Conservation (phyloP, 53 echinoderm and acorn worm species). For the Echinometra lucunter region DNA sequence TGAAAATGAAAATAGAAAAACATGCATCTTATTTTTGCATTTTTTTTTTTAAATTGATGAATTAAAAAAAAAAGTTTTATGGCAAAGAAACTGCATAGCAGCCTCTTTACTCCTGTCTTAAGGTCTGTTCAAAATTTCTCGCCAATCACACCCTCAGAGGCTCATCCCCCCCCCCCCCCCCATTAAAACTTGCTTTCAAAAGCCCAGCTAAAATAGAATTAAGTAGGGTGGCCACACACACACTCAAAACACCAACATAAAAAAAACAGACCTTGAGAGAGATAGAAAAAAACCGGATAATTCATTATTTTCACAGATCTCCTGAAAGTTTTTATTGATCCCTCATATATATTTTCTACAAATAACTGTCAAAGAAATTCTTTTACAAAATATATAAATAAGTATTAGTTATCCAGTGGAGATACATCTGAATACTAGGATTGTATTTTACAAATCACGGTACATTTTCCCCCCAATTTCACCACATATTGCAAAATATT, state of each 20-base stretch:
- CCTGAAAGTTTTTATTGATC: slow-evolving; percentile 38
- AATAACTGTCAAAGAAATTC: slow-evolving; percentile 42
- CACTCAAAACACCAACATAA: neutral
- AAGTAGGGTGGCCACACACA: too few relatives aligned
- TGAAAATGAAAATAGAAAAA: too few relatives aligned
- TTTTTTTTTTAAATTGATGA: too few relatives aligned
- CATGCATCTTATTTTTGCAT: too few relatives aligned
- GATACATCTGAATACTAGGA: slow-evolving; percentile 30
- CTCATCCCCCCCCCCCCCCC: too few relatives aligned
- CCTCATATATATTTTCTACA: slow-evolving; percentile 47
- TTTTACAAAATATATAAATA: slow-evolving; percentile 55
- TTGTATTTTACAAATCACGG: slow-evolving; percentile 43
- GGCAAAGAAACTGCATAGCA: too few relatives aligned
- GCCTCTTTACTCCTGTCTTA: too few relatives aligned
- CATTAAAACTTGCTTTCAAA: too few relatives aligned
- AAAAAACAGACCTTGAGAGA: neutral
- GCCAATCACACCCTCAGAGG: too few relatives aligned
- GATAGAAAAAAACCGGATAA: neutral
- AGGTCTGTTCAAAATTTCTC: too few relatives aligned
- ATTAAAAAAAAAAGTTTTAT: too few relatives aligned
- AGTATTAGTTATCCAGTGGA: neutral
- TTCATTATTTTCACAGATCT: neutral
- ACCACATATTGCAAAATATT: slow-evolving; percentile 23
- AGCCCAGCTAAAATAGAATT: too few relatives aligned
- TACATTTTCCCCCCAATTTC: slow-evolving; percentile 6